Evolutionary conservation across 2,888 invertebrate species (phyloP).

Genomic region (Chromoteleia sp.): DNA sequence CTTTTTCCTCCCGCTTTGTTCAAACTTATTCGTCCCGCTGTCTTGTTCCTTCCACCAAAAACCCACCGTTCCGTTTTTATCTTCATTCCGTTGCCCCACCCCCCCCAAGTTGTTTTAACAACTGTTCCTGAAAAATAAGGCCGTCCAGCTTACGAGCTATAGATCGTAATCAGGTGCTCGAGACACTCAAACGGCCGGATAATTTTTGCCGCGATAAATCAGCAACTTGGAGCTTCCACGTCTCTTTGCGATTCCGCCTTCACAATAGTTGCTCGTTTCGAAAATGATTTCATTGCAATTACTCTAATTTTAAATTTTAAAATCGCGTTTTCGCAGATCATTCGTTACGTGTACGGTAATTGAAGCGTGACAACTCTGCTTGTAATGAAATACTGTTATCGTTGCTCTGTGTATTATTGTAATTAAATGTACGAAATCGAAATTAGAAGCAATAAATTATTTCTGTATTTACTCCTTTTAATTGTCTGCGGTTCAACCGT

Average conservation of each 20-base stretch:
- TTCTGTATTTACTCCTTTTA: no score
- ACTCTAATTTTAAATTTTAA: constrained; percentile 34
- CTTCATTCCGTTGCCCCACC: constrained; percentile 44
- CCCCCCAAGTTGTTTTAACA: constrained; percentile 69
- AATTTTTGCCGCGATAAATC: constrained; percentile 71
- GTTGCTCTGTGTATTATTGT: no score
- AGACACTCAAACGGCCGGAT: constrained; percentile 66
- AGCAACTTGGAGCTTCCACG: constrained; percentile 44
- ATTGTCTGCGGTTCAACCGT: no score
- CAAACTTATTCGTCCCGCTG: constrained; percentile 66
- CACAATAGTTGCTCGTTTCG: constrained; percentile 56
- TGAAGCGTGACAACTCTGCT: no score
- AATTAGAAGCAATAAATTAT: no score
- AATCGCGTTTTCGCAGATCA: no score
- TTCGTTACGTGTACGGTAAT: neutral
- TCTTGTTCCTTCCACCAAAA: constrained; percentile 55
- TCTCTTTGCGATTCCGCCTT: constrained; percentile 14
- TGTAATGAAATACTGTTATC: no score
- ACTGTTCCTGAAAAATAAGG: constrained; percentile 66
- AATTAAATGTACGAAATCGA: no score
- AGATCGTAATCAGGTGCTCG: constrained; percentile 70
- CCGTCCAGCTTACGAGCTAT: constrained; percentile 49
- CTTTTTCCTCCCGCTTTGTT: constrained; percentile 35
- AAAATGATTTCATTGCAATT: constrained; percentile 53
- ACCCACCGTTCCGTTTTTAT: constrained; percentile 62